Evolutionary conservation across 1,140 invertebrate genomes (phyloP), one percentile per base, ranked within the genome.

Genomic region (Metaphire vulgaris): DNA sequence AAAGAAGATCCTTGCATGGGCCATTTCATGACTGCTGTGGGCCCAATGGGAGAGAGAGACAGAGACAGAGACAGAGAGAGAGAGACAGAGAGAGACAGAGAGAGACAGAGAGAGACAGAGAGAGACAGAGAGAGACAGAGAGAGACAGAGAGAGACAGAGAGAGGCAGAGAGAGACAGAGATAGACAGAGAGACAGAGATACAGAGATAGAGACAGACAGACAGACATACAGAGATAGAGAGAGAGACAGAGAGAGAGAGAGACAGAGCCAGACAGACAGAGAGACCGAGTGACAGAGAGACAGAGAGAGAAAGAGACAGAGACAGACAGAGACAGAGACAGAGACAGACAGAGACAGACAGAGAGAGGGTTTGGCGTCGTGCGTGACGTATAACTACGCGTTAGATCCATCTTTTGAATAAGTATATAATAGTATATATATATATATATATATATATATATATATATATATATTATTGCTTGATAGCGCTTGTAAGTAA

Each of bases 231-330:
- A 56, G 21, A 21, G 41, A 56, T 6, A 56, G n/a, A n/a, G 28
- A 69, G 68, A 69, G n/a, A n/a, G 28, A 69, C 6, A 69, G n/a
- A n/a, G 28, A 69, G 68, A 69, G n/a, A n/a, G 28, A 69, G 68
- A 69, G n/a, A n/a, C 6, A 69, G 68, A 69, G n/a, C 6, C 6
- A 69, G 68, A 69, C 6, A n/a, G 28, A 69, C 6, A 69, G n/a
- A n/a, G 28, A 69, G 68, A 69, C 6, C 6, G 28, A 69, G 68
- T 12, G n/a, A n/a, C 6, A 69, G 68, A 69, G n/a, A n/a, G 68
- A 69, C 6, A 69, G n/a, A n/a, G 68, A 69, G 68, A 69, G n/a
- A n/a, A n/a, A 69, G 68, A 69, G n/a, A n/a, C 6, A 69, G 68
- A 69, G n/a, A n/a, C 6, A 69, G 68, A 69, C 6, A n/a, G 68